Conservation (phyloP, 2,113 vertebrate genomes). For the Pica pica region DNA sequence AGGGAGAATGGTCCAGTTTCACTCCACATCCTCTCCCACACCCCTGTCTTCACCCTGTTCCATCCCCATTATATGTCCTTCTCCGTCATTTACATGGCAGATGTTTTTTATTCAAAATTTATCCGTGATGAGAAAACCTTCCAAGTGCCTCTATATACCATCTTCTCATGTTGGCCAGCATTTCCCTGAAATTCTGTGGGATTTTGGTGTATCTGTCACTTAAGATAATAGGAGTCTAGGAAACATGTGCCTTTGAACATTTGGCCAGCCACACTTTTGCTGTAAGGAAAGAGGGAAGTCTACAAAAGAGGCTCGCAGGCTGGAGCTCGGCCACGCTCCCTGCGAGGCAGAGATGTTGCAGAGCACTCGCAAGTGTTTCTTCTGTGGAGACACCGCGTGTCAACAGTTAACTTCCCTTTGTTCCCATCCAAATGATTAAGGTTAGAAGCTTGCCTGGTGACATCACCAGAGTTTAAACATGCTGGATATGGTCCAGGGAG, state of each 20-base stretch:
- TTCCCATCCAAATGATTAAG: constrained; percentile 51
- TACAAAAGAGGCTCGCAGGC: neutral
- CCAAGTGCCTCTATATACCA: neutral
- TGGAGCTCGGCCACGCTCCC: neutral
- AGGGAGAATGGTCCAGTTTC: neutral
- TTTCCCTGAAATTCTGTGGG: neutral
- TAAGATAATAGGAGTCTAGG: neutral
- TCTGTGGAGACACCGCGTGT: neutral
- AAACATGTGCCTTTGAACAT: neutral
- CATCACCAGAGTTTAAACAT: constrained; percentile 50
- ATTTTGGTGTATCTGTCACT: neutral
- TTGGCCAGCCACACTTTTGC: neutral
- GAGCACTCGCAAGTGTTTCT: neutral
- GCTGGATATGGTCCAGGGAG: constrained; percentile 56
- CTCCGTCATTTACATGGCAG: neutral
- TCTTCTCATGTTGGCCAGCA: neutral
- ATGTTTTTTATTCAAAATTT: neutral
- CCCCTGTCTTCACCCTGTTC: neutral
- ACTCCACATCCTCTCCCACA: neutral
- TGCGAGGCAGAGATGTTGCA: neutral
- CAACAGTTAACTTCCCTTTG: constrained; percentile 57
- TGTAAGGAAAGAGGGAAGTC: neutral
- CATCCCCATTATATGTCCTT: neutral
- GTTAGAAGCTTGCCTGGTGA: constrained; percentile 49
- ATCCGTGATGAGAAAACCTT: neutral